Conservation (phyloP, 1,140 invertebrate genomes). For the Rhopalosiphum padi region DNA sequence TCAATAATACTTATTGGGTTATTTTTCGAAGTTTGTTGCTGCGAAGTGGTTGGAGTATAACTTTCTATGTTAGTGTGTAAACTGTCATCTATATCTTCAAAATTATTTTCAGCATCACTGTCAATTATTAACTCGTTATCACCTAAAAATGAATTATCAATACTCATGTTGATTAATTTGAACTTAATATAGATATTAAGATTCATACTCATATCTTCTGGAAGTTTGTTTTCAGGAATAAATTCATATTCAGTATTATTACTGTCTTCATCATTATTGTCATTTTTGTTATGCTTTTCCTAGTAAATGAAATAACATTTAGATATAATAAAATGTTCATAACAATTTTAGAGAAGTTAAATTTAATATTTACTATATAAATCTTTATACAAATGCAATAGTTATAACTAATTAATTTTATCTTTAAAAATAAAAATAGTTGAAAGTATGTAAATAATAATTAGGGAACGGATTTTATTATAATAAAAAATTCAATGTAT, state of each 20-base stretch:
- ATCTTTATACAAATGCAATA: not conserved
- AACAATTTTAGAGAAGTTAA: not conserved
- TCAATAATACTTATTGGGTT: not conserved
- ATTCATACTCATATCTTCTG: slow-evolving; percentile 18
- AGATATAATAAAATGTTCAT: not conserved
- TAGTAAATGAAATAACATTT: not conserved
- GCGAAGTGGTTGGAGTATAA: not conserved
- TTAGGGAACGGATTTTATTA: too few species aligned
- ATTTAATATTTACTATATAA: not conserved
- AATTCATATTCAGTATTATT: not conserved
- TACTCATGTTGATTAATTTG: not conserved
- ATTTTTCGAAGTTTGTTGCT: too few species aligned
- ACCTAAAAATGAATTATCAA: not conserved
- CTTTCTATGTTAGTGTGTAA: not conserved
- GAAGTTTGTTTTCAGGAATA: not conserved
- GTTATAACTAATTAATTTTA: too few species aligned
- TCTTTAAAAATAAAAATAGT: not conserved
- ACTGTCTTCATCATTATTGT: not conserved
- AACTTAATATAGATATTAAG: not conserved
- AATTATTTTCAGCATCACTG: slow-evolving; percentile 14
- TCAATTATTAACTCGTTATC: slow-evolving; percentile 41
- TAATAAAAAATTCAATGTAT: too few species aligned
- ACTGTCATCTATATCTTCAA: slow-evolving; percentile 9
- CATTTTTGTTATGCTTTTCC: not conserved
- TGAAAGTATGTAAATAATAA: slow-evolving; percentile 65